A percentile compares a stretch with the other conserved stretches of the same genome.
phyloP scores from a whole-genome alignment of 2,797 vertebrate species.

The Neosilurus mollespiculum region DNA sequence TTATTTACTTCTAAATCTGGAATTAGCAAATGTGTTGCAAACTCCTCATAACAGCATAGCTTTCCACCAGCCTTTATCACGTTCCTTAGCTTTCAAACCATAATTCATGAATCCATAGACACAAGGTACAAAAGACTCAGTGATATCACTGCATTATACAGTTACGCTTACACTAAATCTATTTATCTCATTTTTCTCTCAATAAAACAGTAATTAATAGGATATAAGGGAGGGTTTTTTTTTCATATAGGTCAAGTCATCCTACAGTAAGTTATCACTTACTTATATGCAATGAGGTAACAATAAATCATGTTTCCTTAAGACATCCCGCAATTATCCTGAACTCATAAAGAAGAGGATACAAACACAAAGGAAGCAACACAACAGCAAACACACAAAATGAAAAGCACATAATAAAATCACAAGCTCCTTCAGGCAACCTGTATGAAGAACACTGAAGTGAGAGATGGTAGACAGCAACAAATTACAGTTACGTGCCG shows the following conservation, averaged over 20 bases:
- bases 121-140: neutral
- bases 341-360: neutral
- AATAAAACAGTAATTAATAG: neutral
- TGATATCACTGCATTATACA: too few species aligned
- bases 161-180: neutral
- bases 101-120: neutral
- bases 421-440: neutral
- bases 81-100: neutral
- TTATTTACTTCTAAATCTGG: neutral
- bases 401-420: neutral
- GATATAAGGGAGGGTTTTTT: neutral
- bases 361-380: neutral
- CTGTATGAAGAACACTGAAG: neutral
- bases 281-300: neutral
- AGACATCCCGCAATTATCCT: neutral
- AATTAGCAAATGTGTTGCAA: neutral
- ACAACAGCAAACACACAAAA: neutral
- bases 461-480: neutral
- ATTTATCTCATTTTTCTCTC: neutral
- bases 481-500: conserved; percentile 1
- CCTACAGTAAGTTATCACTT: neutral
- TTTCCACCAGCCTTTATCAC: neutral
- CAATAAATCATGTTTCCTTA: neutral
- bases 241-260: neutral
- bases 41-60: neutral